Evolutionary conservation across 1,140 invertebrate species (phyloP), one percentile per base, ranked within the genome.

Genomic region (Tetranychus cinnabarinus): DNA sequence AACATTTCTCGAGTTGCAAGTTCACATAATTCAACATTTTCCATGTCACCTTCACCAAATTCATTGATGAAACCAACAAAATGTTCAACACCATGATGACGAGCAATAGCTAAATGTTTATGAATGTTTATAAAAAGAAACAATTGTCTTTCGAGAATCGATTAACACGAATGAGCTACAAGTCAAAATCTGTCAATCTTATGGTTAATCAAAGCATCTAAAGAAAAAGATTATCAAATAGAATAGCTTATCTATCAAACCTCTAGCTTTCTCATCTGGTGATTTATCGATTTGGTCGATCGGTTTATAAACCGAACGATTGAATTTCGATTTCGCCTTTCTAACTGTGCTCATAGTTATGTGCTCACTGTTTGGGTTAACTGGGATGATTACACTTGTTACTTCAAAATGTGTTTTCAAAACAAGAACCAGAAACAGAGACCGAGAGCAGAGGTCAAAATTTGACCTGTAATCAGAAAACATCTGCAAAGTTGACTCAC

Each of bases 61-160:
- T 95, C 97, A 70, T 97, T 97, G 56, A 97, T 85, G 69, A 85
- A 98, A 1, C 97, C 83, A 36, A 96, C 84, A 61, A 97, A 80
- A 70, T 96, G 81, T 48, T 83, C 72, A 48, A 93, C 82, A 37
- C 70, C 67, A 58, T 74, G 73, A 64, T 79, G 95, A 74, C 96
- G 96, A 2, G 95, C 89, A 50, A 99, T 78, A 15, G 97, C 68
- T 66, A 98, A 80, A 79, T 98, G 95, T 70, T 98, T 93, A 66
- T 85, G 79, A 0, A 23, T n/a, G 31, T 74, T 73, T 59, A 61
- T 59, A 13, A 59, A 58, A 13, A 59, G 59, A 47, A 61, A 61
- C n/a, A 61, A 23, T 23, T 23, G 23, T 23, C 23, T 23, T 23
- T 23, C 23, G 23, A 23, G 23, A 23, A 23, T 23, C 23, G 23